Evolutionary conservation across 2,888 invertebrate genomes (phyloP), one percentile per base, ranked within the genome.

Genomic region (Isoperla grammatica): DNA sequence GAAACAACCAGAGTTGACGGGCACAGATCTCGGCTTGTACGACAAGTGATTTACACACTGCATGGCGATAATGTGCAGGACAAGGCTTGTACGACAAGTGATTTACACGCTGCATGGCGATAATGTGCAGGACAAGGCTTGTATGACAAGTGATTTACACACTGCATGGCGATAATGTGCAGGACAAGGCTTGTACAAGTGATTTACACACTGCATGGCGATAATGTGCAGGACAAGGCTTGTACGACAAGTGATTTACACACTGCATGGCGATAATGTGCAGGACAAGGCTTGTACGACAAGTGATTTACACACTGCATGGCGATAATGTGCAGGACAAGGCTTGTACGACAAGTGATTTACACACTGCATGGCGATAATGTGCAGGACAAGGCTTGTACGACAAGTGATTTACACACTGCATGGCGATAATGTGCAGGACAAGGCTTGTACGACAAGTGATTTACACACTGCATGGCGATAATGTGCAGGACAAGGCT

Each of bases 261-360:
- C 49, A n/a, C n/a, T n/a, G n/a, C n/a, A n/a, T n/a, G n/a, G n/a
- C n/a, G n/a, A n/a, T n/a, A n/a, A n/a, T n/a, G 29, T 50, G 56
- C 50, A n/a, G 57, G 56, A 56, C 50, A 42, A 29, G 2, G 48
- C 43, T 46, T 9, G 9, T 4, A 29, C 4, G 29, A 8, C 29
- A 15, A 20, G 29, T 13, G 49, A 50, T 50, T 50, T 50, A 50
- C 49, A 50, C 49, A n/a, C n/a, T n/a, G n/a, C n/a, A n/a, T n/a
- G n/a, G n/a, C n/a, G n/a, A n/a, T n/a, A n/a, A n/a, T n/a, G 29
- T 50, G 56, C 50, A n/a, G 57, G 56, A 56, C 50, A 42, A 29
- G 2, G 48, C 43, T 46, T 9, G 9, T 4, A 29, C 4, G 29
- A 8, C 29, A 15, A 20, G 29, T 13, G 49, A 50, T 50, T 50